These are phyloP conservation scores for Scomber colias DNA, from an alignment of 2,113 vertebrate species.

Conservation along the genomic window DNA sequence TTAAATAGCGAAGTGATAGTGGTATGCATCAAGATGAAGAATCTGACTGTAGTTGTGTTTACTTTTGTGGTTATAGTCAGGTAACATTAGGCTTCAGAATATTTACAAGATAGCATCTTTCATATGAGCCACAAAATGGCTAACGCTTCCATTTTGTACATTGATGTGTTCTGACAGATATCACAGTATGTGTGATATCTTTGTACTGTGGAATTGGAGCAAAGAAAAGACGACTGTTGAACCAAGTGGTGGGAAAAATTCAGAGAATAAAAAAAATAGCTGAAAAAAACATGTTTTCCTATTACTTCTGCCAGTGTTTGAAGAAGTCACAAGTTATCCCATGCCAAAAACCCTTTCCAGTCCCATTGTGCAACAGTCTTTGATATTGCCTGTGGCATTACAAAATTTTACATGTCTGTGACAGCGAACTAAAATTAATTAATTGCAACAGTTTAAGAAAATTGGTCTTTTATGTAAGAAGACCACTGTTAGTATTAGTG, in stretches of 20 bases:
- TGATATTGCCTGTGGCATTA: background rate
- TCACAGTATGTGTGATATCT: background rate
- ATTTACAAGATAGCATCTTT: conserved; percentile 29
- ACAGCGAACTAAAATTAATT: background rate
- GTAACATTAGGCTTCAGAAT: conserved; percentile 29
- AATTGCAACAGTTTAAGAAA: background rate
- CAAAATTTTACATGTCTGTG: background rate
- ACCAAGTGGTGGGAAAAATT: background rate
- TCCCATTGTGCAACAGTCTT: too few relatives aligned
- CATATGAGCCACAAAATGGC: conserved; percentile 20
- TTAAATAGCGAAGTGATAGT: conserved; percentile 19
- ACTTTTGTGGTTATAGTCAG: conserved; percentile 32
- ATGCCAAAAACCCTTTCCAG: background rate
- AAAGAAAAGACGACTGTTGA: conserved; percentile 2
- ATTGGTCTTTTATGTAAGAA: background rate
- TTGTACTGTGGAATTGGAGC: background rate
- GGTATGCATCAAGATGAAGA: conserved; percentile 23
- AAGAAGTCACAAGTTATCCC: background rate
- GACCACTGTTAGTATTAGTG: background rate
- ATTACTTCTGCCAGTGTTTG: background rate
- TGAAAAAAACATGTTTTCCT: background rate
- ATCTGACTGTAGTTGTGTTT: conserved; percentile 25
- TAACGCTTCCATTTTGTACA: conserved; percentile 26
- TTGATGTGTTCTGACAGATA: conserved; percentile 37
- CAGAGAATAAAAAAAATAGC: background rate